Conservation (phyloP, 2,797 vertebrate species). For the Rhynchotus rufescens region DNA sequence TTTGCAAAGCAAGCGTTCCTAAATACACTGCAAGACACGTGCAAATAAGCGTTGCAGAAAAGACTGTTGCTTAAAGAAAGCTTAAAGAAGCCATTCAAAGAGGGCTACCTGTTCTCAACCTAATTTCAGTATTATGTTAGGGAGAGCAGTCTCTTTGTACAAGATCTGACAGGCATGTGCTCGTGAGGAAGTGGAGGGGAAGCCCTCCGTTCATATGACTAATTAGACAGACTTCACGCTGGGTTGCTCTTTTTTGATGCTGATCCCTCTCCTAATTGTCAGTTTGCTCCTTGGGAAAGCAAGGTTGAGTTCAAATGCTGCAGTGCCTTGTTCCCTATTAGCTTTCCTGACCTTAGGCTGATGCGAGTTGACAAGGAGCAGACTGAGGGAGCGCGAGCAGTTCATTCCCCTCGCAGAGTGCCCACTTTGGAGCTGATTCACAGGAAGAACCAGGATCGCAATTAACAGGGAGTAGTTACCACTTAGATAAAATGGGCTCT, state of each 20-base stretch:
- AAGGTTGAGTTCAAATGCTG: slow-evolving; percentile 94
- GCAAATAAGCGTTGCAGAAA: not conserved
- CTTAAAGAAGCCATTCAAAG: not conserved
- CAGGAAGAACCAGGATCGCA: not conserved
- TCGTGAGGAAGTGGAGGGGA: slow-evolving; percentile 83
- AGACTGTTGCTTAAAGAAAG: not conserved
- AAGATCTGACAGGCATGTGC: slow-evolving; percentile 85
- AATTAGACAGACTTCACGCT: slow-evolving; percentile 96
- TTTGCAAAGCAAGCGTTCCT: not conserved
- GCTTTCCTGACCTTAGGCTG: slow-evolving; percentile 80
- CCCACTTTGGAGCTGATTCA: slow-evolving; percentile 20
- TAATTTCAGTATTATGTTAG: slow-evolving; percentile 56
- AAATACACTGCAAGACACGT: not conserved
- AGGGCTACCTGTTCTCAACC: slow-evolving; percentile 65
- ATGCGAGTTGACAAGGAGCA: slow-evolving; percentile 82
- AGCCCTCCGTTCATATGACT: slow-evolving; percentile 97
- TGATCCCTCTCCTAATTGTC: slow-evolving; percentile 92
- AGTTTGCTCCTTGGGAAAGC: slow-evolving; percentile 84
- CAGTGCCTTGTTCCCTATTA: slow-evolving; percentile 73
- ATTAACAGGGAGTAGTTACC: not conserved
- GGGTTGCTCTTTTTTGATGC: slow-evolving; percentile 94
- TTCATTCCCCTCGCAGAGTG: slow-evolving; percentile 3
- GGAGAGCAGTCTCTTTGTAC: slow-evolving; percentile 68
- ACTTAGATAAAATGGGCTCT: not conserved
- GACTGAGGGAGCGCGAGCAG: slow-evolving; percentile 17